phyloP scores from a whole-genome alignment of 2,888 invertebrate species.

The Chromoteleia sp. region DNA sequence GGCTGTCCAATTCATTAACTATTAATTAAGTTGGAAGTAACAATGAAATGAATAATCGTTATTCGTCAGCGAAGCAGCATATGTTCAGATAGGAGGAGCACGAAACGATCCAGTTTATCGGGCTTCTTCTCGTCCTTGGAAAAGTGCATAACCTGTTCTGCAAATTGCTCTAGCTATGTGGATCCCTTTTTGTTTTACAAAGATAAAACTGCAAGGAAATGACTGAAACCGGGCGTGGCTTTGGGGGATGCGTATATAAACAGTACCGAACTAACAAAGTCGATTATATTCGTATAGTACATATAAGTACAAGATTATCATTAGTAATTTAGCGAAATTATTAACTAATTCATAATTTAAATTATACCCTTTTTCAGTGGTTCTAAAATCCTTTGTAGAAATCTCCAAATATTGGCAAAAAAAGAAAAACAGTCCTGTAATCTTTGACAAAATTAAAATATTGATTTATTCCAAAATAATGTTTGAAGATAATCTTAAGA shows the following conservation, averaged over 20 bases:
- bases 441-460: too few relatives aligned
- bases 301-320: too few relatives aligned
- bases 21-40: constrained; percentile 26
- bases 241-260: constrained; percentile 74
- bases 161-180: constrained; percentile 57
- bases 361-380: too few relatives aligned
- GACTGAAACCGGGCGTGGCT: constrained; percentile 73
- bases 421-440: too few relatives aligned
- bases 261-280: constrained; percentile 58
- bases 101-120: constrained; percentile 53
- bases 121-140: constrained; percentile 62
- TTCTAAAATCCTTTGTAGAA: too few relatives aligned
- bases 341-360: too few relatives aligned
- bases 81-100: neutral
- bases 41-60: constrained; percentile 31
- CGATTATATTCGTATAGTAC: constrained; percentile 54
- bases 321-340: too few relatives aligned
- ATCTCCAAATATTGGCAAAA: too few relatives aligned
- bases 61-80: neutral
- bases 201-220: constrained; percentile 60
- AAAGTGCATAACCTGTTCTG: constrained; percentile 68
- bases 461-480: too few relatives aligned
- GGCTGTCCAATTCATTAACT: constrained; percentile 9
- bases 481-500: too few relatives aligned
- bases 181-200: constrained; percentile 56